Base-by-base conservation (phyloP, 2,797 vertebrate genomes). In the Smutsia gigantea region DNA sequence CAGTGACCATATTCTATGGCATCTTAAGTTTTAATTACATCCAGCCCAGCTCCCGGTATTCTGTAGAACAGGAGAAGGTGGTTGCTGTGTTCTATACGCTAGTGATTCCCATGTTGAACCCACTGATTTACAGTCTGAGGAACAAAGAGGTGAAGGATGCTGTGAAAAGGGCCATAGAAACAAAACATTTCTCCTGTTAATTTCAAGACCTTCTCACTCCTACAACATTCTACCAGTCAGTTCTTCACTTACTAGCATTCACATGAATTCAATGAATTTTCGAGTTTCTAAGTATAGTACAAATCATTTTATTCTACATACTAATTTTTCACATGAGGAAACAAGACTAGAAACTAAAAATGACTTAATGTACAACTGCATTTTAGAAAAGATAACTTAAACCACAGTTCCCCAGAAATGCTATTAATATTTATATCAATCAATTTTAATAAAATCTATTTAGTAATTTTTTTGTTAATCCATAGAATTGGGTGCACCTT, bases 1-100 rank as follows among this genome's bases (percentile, higher is more conserved):
- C 92, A 19, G 93, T 97, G 27, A 96, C 71, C 37, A 77, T 97
- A 49, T 96, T 98, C 46, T 98, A 95, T 31, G 89, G 94, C 1
- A 93, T 90, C 10, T 46, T 95, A 51, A 95, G 87, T 7, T 93
- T 95, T 63, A 96, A 23, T 64, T 95, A 93, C 14, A 92, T 95
- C 57, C 96, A 97, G 29, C 95, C 91, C 19, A 93, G 59, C 5
- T 95, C 87, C 8, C 93, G 86, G 72, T 94, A 95, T 59, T 96
- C 87, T 5, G 66, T 81, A 51, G 53, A 96, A 37, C 59, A 96
- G n/a, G 82, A 88, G 37, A 97, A 96, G 19, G 69, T 84, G 10
- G 71, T 95, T 0, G 78, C 93, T 39, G 68, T 93, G 19, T 97
- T 96, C 64, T 95, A 88, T 7, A 87, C 57, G 1, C 71, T 94